These are phyloP conservation scores for Agrilus planipennis DNA, from an alignment of 1,140 invertebrate genomes.

Conservation along the genomic window DNA sequence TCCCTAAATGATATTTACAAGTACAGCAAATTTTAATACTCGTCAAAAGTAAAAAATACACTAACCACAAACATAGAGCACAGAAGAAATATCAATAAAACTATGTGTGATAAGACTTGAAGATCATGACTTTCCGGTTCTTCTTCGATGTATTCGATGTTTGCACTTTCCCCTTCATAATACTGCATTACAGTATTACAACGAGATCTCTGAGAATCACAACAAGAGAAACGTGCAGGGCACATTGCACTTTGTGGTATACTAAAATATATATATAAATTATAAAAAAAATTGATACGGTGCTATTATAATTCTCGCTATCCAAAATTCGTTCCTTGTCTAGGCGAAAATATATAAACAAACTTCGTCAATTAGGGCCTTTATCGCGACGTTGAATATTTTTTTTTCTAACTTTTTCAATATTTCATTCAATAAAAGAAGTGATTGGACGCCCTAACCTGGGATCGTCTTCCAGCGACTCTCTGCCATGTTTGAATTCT, in stretches of 20 bases:
- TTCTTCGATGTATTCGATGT: conserved; percentile 40
- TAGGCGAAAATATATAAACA: no score
- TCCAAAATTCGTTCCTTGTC: conserved; percentile 3
- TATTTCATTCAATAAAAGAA: no score
- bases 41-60: conserved; percentile 11
- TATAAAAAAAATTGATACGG: no score
- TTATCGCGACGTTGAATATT: no score
- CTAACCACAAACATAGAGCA: conserved; percentile 83
- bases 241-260: conserved; percentile 22
- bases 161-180: conserved; percentile 37
- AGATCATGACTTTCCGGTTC: conserved; percentile 44
- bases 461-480: no score
- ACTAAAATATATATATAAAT: background rate
- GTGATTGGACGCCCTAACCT: no score
- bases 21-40: no score
- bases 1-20: conserved; percentile 46
- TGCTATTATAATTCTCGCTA: no score
- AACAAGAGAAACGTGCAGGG: conserved; percentile 37
- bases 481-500: no score
- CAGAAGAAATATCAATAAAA: conserved; percentile 67
- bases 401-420: no score
- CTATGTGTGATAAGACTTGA: conserved; percentile 69
- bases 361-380: no score
- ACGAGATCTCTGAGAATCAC: conserved; percentile 36
- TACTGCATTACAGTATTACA: conserved; percentile 42